A percentile compares a stretch with the other conserved stretches of the same genome.
phyloP scores from a whole-genome alignment of 2,888 invertebrate genomes.

The Cacoxenus indagator region DNA sequence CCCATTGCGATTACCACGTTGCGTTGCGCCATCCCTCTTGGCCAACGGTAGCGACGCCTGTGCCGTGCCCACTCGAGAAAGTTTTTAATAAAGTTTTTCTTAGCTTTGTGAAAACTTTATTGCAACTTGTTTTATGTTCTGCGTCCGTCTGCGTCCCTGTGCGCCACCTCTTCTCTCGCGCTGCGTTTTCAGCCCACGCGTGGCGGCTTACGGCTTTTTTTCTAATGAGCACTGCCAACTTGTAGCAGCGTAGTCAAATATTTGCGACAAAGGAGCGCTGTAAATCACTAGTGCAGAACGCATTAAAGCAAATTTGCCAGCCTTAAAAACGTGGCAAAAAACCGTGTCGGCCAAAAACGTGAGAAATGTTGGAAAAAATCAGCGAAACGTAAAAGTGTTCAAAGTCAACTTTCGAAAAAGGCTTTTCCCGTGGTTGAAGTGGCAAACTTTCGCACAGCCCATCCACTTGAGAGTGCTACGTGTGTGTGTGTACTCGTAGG shows the following conservation, averaged over 20 bases:
- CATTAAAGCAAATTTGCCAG: conserved; percentile 9
- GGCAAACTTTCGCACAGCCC: neutral
- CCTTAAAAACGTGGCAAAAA: neutral
- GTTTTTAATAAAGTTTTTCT: conserved; percentile 59
- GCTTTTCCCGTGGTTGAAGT: neutral
- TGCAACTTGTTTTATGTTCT: conserved; percentile 36
- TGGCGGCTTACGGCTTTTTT: conserved; percentile 41
- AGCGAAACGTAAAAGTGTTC: conserved; percentile 68
- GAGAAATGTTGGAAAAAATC: conserved; percentile 48
- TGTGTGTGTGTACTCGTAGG: neutral
- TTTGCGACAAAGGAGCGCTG: conserved; percentile 14
- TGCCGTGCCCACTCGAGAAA: conserved; percentile 35
- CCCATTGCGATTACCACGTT: conserved; percentile 32
- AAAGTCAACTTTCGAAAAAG: conserved; percentile 60
- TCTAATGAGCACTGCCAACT: conserved; percentile 56
- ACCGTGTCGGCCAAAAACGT: neutral
- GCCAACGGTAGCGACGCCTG: neutral
- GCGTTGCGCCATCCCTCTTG: neutral
- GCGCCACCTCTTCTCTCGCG: neutral
- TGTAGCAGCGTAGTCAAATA: conserved; percentile 22
- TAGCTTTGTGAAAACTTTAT: conserved; percentile 23
- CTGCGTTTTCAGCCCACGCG: no score
- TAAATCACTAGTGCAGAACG: conserved; percentile 8
- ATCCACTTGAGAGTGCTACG: neutral
- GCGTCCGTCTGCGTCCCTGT: conserved; percentile 22